phyloP scores from a whole-genome alignment of 2,888 invertebrate genomes.

The Perdita meconis region DNA sequence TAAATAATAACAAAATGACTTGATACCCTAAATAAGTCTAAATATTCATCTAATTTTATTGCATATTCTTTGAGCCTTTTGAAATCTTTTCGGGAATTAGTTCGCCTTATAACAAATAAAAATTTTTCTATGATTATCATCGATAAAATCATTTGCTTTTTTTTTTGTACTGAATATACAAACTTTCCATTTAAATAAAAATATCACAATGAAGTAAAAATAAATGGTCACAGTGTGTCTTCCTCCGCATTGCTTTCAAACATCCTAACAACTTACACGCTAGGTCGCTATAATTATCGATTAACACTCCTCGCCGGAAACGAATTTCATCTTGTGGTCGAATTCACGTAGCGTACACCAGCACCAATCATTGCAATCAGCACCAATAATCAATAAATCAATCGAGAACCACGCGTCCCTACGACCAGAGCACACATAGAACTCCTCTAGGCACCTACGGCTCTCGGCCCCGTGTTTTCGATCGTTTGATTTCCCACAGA shows the following conservation, averaged over 20 bases:
- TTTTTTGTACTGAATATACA: too few species aligned
- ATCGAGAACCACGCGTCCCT: constrained; percentile 23
- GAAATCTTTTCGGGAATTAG: neutral
- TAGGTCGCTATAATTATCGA: constrained; percentile 40
- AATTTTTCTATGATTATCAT: too few species aligned
- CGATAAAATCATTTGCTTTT: too few species aligned
- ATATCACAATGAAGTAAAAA: neutral
- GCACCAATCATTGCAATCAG: constrained; percentile 67
- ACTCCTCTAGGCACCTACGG: neutral
- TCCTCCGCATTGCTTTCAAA: constrained; percentile 8
- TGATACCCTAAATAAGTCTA: neutral
- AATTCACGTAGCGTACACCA: constrained; percentile 51
- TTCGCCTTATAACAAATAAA: too few species aligned
- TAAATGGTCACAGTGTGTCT: neutral
- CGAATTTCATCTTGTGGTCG: constrained; percentile 33
- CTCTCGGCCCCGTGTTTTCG: neutral
- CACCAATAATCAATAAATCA: constrained; percentile 61
- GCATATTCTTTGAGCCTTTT: neutral
- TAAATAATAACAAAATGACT: neutral
- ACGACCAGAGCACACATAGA: constrained; percentile 2
- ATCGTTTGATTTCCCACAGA: constrained; percentile 14
- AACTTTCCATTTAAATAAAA: neutral
- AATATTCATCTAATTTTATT: constrained; percentile 9
- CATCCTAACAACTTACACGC: constrained; percentile 32
- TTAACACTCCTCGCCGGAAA: constrained; percentile 42